Evolutionary conservation across 2,888 invertebrate genomes (phyloP).

Genomic region (Caenorhabditis sp.): DNA sequence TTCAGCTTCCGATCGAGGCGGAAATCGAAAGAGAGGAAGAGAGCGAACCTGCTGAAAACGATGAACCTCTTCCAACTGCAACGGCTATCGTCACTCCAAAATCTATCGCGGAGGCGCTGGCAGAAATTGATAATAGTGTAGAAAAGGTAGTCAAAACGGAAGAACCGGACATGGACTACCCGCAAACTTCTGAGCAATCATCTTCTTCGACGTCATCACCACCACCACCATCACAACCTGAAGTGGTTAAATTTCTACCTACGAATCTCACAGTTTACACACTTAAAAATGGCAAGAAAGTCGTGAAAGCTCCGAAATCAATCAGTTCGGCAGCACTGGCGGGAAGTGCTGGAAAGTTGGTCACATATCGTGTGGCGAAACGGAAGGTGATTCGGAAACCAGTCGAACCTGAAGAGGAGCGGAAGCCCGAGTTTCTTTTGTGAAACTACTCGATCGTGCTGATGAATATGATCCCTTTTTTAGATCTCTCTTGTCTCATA

Average conservation of each 20-base stretch:
- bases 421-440: slow-evolving; percentile 18
- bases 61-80: background rate
- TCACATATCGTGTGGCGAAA: slow-evolving; percentile 4
- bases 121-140: too few relatives aligned
- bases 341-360: slow-evolving; percentile 15
- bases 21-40: background rate
- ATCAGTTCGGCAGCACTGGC: background rate
- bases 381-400: slow-evolving; percentile 1
- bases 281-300: slow-evolving; percentile 32
- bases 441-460: too few relatives aligned
- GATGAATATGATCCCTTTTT: too few relatives aligned
- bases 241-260: background rate
- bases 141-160: slow-evolving; percentile 15
- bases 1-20: too few relatives aligned
- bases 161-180: slow-evolving; percentile 2
- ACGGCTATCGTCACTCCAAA: background rate
- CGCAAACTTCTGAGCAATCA: background rate
- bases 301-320: slow-evolving; percentile 19
- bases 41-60: background rate
- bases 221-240: background rate
- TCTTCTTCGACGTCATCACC: background rate
- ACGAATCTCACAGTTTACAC: slow-evolving; percentile 18
- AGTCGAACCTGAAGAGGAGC: background rate
- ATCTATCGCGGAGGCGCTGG: background rate
- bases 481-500: background rate